These are phyloP conservation scores for Apodemus sylvaticus DNA, from an alignment of 2,113 vertebrate species.

Conservation along the genomic window DNA sequence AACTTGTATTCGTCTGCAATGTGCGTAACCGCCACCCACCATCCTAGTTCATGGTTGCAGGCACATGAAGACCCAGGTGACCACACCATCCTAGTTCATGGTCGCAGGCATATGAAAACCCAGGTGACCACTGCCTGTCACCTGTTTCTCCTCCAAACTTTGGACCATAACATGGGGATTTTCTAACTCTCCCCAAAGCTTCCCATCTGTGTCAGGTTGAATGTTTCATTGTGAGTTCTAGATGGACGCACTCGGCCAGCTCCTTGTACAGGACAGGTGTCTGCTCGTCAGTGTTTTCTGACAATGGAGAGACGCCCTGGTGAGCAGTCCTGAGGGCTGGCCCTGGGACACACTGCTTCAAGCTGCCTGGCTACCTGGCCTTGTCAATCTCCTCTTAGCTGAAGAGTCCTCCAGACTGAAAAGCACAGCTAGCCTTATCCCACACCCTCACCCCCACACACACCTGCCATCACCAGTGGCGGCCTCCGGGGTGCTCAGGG, in stretches of 20 bases:
- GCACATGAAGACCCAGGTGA: too few relatives aligned
- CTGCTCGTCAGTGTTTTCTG: neutral
- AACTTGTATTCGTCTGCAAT: neutral
- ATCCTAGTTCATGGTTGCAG: conserved; percentile 11
- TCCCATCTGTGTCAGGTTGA: conserved; percentile 7
- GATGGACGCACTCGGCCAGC: neutral
- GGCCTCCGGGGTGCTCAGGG: neutral
- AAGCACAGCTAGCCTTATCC: neutral
- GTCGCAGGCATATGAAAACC: neutral
- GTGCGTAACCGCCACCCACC: neutral
- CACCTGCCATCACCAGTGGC: neutral
- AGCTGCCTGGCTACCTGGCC: neutral
- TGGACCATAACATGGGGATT: neutral
- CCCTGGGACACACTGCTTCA: neutral
- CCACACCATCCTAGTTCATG: conserved; percentile 10
- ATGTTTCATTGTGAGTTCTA: neutral
- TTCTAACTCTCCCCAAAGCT: conserved; percentile 8
- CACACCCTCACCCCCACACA: fast-evolving
- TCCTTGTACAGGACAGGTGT: neutral
- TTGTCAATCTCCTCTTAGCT: neutral
- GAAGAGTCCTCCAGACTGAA: neutral
- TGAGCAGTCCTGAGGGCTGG: neutral
- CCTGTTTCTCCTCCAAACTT: neutral
- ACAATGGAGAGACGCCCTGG: neutral
- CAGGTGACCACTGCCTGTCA: neutral